phyloP scores from a whole-genome alignment of 1,140 invertebrate genomes.

The Chelonus insularis region DNA sequence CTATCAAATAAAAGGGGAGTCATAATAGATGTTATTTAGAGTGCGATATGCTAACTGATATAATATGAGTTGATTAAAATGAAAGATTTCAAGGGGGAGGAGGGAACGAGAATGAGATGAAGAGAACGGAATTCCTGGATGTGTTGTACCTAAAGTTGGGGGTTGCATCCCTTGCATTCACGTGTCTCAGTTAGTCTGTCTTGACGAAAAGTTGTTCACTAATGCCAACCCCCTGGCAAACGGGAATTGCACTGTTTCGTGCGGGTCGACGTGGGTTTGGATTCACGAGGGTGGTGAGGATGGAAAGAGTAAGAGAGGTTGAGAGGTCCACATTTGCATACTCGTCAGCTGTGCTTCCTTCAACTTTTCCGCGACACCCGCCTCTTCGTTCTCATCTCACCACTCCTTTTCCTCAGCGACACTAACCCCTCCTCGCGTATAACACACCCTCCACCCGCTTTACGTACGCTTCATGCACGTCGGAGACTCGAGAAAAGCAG shows the following conservation, averaged over 20 bases:
- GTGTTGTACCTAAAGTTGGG: neutral
- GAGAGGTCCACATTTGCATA: constrained; percentile 56
- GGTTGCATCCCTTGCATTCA: constrained; percentile 10
- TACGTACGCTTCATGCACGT: constrained; percentile 16
- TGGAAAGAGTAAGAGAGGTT: constrained; percentile 9
- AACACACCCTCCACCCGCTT: constrained; percentile 27
- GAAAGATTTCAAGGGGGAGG: neutral
- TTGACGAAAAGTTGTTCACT: constrained; percentile 40
- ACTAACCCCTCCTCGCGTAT: constrained; percentile 17
- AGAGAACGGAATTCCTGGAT: neutral
- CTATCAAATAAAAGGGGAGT: no score
- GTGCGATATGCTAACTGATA: no score
- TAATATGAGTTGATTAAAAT: neutral
- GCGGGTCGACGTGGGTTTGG: neutral
- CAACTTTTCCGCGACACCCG: constrained; percentile 59
- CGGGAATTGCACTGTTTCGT: constrained; percentile 47
- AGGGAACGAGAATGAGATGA: neutral
- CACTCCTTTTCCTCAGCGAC: constrained; percentile 10
- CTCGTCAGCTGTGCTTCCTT: constrained; percentile 62
- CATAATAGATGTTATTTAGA: no score
- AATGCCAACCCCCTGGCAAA: constrained; percentile 45
- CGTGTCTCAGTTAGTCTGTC: constrained; percentile 6
- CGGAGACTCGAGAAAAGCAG: constrained; percentile 41
- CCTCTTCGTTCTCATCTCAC: constrained; percentile 16
- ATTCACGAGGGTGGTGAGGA: neutral